Conservation (phyloP, 2,113 vertebrate genomes). For the Clarias macrocephalus region DNA sequence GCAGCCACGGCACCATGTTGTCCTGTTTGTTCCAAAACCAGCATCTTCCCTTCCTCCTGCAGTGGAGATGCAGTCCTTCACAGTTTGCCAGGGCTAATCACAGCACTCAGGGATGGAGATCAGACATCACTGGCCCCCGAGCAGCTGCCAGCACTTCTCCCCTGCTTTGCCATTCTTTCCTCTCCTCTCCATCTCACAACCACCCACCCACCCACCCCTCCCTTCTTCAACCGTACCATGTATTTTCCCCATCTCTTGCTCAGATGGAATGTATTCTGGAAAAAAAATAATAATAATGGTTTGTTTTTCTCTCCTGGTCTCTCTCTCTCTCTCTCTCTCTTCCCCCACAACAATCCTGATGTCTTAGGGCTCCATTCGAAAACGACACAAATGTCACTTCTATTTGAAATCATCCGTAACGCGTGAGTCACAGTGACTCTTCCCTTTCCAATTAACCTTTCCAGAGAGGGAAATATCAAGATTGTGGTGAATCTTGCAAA, state of each 20-base stretch:
- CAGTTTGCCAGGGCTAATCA: conserved; percentile 34
- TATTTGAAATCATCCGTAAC: conserved; percentile 38
- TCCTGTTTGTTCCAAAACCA: conserved; percentile 19
- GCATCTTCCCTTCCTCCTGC: neutral
- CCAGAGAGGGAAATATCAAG: conserved; percentile 31
- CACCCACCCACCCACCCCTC: neutral
- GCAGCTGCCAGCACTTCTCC: conserved; percentile 36
- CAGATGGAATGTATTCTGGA: conserved; percentile 38
- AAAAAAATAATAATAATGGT: conserved; percentile 49
- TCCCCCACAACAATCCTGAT: neutral
- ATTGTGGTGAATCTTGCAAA: conserved; percentile 32
- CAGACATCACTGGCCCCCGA: conserved; percentile 41
- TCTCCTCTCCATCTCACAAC: conserved; percentile 16
- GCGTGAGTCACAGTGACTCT: conserved; percentile 45
- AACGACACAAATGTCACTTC: conserved; percentile 50
- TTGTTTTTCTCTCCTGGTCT: conserved; percentile 22
- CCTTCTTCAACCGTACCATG: conserved; percentile 10
- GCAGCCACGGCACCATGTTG: neutral
- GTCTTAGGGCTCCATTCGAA: conserved; percentile 15
- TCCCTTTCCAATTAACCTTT: conserved; percentile 59
- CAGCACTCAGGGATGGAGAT: conserved; percentile 33
- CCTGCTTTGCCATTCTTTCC: conserved; percentile 29
- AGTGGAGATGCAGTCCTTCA: conserved; percentile 8
- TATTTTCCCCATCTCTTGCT: conserved; percentile 31
- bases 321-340: neutral